phyloP scores from a whole-genome alignment of 2,113 vertebrate species.

The Gila orcuttii region DNA sequence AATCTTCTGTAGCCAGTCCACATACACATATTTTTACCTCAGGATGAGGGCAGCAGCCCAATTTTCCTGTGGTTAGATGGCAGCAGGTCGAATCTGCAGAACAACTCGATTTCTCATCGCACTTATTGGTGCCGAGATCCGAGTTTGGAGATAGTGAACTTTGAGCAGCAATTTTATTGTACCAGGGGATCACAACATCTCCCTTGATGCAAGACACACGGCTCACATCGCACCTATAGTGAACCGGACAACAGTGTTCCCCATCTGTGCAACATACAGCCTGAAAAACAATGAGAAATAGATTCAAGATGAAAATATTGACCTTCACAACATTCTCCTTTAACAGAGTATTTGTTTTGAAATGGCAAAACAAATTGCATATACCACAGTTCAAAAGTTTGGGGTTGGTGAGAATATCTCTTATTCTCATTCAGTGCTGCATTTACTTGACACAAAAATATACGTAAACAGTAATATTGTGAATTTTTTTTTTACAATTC shows the following conservation, averaged over 20 bases:
- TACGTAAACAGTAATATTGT: neutral
- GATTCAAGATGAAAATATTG: neutral
- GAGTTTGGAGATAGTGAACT: neutral
- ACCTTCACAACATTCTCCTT: neutral
- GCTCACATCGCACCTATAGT: constrained; percentile 62
- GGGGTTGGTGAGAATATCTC: neutral
- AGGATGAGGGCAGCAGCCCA: constrained; percentile 72
- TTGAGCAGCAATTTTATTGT: constrained; percentile 66
- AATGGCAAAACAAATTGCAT: neutral
- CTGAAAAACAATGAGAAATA: constrained; percentile 56
- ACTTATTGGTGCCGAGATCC: constrained; percentile 35
- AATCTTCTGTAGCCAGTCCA: neutral
- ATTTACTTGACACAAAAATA: neutral
- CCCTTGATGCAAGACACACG: constrained; percentile 58
- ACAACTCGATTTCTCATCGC: constrained; percentile 55
- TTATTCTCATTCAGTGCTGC: neutral
- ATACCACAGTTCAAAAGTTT: neutral
- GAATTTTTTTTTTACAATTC: too few species aligned
- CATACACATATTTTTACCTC: constrained; percentile 58
- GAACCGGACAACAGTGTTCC: constrained; percentile 70
- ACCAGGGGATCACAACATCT: constrained; percentile 72
- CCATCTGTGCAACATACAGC: constrained; percentile 74
- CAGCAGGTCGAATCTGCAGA: constrained; percentile 67
- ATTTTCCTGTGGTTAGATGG: constrained; percentile 56
- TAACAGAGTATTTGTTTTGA: neutral